Percentiles rank a stretch among this genome's conserved stretches.
These are phyloP conservation scores for Cheilosia urbana DNA, from an alignment of 2,888 invertebrate genomes.

Conservation along the genomic window DNA sequence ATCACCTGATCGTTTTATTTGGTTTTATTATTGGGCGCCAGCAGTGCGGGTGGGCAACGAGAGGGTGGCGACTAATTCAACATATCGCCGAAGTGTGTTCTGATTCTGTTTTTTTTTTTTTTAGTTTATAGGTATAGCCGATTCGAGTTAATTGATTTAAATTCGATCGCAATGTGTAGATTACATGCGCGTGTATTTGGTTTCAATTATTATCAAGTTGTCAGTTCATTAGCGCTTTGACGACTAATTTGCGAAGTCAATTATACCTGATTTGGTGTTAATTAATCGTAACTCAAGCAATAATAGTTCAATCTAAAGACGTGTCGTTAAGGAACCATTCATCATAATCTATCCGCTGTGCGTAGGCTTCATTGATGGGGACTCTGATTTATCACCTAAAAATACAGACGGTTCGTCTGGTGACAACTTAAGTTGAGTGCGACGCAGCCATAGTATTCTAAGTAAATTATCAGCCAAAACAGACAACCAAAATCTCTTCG, in stretches of 20 bases:
- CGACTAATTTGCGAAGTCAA: not conserved
- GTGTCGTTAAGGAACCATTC: too few species aligned
- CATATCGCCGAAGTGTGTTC: not conserved
- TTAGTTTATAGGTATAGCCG: constrained; percentile 5
- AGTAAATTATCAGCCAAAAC: too few species aligned
- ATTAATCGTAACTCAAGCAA: not conserved
- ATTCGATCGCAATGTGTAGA: not conserved
- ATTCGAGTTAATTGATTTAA: not conserved
- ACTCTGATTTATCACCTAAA: too few species aligned
- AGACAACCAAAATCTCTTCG: too few species aligned
- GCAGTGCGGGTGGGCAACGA: not conserved
- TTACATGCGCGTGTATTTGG: not conserved
- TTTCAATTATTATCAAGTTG: constrained; percentile 12
- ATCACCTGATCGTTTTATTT: constrained; percentile 36
- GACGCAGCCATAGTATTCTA: too few species aligned
- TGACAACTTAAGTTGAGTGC: too few species aligned
- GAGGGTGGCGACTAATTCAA: too few species aligned
- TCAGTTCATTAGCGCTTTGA: constrained; percentile 14
- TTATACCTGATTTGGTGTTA: constrained; percentile 9
- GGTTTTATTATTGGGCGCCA: constrained; percentile 9
- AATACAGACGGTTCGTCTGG: too few species aligned
- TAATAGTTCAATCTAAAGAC: not conserved
- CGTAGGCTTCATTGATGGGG: too few species aligned
- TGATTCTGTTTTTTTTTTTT: constrained; percentile 1
- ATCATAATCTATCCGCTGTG: too few species aligned